A percentile compares a stretch with the other conserved stretches of the same genome.
Evolutionary conservation across 2,797 vertebrate genomes (phyloP).

Genomic region (Cyclura pinguis): DNA sequence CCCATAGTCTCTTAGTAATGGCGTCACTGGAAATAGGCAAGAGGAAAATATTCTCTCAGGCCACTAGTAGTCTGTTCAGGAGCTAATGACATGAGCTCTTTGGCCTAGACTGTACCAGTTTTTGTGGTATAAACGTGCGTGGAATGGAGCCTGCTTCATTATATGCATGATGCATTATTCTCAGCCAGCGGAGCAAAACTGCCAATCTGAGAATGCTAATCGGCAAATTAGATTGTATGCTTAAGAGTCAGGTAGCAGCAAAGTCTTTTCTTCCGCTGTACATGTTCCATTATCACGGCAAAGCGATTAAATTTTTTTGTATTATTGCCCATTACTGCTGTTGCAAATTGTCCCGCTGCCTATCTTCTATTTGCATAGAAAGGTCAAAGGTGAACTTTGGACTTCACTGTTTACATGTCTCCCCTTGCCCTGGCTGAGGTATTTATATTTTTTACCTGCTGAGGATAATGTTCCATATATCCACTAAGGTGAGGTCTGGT

Average conservation of each 20-base stretch:
- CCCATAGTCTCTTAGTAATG: too few species aligned
- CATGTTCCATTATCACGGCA: neutral
- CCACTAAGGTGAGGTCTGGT: neutral
- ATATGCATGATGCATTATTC: neutral
- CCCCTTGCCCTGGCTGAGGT: neutral
- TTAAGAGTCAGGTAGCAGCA: neutral
- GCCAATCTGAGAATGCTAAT: neutral
- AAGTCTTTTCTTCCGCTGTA: neutral
- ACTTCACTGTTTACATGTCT: neutral
- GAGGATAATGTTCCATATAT: neutral
- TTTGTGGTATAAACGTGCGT: neutral
- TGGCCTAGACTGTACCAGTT: neutral
- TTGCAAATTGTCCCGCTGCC: neutral
- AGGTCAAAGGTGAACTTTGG: neutral
- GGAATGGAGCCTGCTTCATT: neutral
- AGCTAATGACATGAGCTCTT: neutral
- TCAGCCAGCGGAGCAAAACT: neutral
- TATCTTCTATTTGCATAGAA: neutral
- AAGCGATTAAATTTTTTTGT: neutral
- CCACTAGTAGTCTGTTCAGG: neutral
- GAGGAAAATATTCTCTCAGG: neutral
- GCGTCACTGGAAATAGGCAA: neutral
- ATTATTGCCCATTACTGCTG: neutral
- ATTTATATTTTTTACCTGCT: neutral
- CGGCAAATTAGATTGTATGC: neutral